Evolutionary conservation across 2,888 invertebrate genomes (phyloP), one percentile per base, ranked within the genome.

Genomic region (Sphaerophoria taeniata): DNA sequence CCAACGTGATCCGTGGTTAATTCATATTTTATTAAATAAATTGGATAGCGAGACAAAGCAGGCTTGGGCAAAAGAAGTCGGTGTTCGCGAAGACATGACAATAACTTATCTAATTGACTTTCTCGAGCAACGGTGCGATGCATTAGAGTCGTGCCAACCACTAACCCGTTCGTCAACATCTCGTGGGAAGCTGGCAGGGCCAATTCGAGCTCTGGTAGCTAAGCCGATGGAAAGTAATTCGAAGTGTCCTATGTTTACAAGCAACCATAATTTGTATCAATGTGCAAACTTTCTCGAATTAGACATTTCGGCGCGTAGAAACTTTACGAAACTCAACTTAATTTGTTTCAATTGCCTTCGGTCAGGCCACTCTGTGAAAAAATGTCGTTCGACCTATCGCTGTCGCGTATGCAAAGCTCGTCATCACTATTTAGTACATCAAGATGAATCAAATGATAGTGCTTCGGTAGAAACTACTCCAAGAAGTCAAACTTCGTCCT

Each of bases 381-480:
- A 47, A 34, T 71, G 58, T 31, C 9, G 7, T 9, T 71, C 71
- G 12, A 34, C 60, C 16, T 71, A 49, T 60, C 71, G 69, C 34
- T 69, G 71, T 60, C 58, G 71, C 36, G 16, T 71, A 7, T 71
- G 71, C 33, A 71, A 71, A 12, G 14, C 58, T 36, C 60, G 71
- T 1, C 71, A 60, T 6, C 49, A 71, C n/a, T 49, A 47, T 16
- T 36, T 60, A 2, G 71, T 71, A 36, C 71, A 71, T 36, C 60
- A 60, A 49, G 56, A 69, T 69, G 45, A 45, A 14, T 12, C 34
- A 16, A 51, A 5, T 16, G 24, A 51, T n/a, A n/a, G n/a, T n/a
- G n/a, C n/a, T 16, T 14, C 11, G 16, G 51, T 24, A 51, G 6
- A 6, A 4, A 11, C 5, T 24, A 7, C 51, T 6, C 16, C 6